phyloP scores from a whole-genome alignment of 1,140 invertebrate species.

The Brachionus paranguensis region DNA sequence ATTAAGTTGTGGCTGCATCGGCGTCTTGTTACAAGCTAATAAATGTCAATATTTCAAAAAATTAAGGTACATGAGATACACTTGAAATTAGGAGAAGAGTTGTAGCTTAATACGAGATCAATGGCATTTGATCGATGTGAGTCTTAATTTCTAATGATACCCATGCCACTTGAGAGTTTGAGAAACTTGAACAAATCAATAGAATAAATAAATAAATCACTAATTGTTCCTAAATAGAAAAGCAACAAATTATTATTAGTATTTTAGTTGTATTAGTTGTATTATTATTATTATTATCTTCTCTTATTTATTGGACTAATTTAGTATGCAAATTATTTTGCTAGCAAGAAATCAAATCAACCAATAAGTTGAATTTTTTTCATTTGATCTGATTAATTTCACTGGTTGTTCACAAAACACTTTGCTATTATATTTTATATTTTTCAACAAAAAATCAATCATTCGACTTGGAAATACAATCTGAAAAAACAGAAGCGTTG shows the following conservation, averaged over 20 bases:
- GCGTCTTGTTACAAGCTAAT: conserved; percentile 16
- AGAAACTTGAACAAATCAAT: background rate
- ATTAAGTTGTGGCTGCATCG: background rate
- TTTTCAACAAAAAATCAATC: background rate
- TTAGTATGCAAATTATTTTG: conserved; percentile 15
- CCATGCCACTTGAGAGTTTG: background rate
- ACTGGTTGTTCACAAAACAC: conserved; percentile 21
- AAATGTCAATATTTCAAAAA: conserved; percentile 15
- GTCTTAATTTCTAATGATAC: conserved; percentile 26
- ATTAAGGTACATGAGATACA: conserved; percentile 19
- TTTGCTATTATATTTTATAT: background rate
- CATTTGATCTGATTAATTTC: background rate
- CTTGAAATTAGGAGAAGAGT: background rate
- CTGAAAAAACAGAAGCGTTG: conserved; percentile 4
- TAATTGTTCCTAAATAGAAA: background rate
- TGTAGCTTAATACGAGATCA: conserved; percentile 16
- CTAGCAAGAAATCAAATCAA: background rate
- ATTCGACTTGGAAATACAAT: background rate
- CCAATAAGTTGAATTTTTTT: conserved; percentile 6
- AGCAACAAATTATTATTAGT: background rate
- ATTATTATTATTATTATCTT: background rate
- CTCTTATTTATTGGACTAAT: conserved; percentile 14
- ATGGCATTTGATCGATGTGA: background rate
- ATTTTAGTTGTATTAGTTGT: background rate
- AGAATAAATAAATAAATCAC: conserved; percentile 1